Evolutionary conservation across 2,888 invertebrate species (phyloP), one percentile per base, ranked within the genome.

Genomic region (Tipula lateralis): DNA sequence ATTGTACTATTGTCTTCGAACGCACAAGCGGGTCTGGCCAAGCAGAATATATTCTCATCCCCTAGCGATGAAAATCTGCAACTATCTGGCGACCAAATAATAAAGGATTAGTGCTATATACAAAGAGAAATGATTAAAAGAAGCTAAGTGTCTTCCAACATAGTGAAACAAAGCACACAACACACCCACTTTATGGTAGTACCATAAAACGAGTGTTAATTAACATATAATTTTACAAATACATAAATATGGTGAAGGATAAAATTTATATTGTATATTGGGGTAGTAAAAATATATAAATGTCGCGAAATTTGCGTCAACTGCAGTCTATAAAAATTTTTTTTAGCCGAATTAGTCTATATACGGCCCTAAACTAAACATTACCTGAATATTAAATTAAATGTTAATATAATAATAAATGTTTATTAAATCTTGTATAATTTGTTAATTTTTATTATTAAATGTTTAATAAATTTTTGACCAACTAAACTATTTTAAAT

Each of bases 341-440:
- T 44, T 16, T 39, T 50, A 5, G 44, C 44, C 44, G 44, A 50
- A 50, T 50, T 16, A 16, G 16, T 16, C 36, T 36, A 36, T 19
- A 50, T 16, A 66, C 5, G 66, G 66, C 66, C 19, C 66, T 66
- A 66, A 66, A 66, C 1, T 66, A 50, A 50, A 16, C 44, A 1
- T 66, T 66, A 66, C 66, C 66, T 66, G 66, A 66, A 66, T 66
- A 66, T 9, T 66, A 66, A 24, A 66, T 66, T 66, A n/a, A 66
- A 66, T 66, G 9, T 66, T 24, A 66, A 66, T 66, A 66, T 24
- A 66, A 66, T n/a, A 39, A 44, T 66, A 66, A 66, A 66, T 24
- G 19, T 66, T 66, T 66, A 66, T 66, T 19, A 66, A 66, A 44
- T 44, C 16, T 44, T 44, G 44, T 44, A 44, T 44, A n/a, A 44